Conservation (phyloP, 2,797 vertebrate species). For the Brachyalestes nurse region DNA sequence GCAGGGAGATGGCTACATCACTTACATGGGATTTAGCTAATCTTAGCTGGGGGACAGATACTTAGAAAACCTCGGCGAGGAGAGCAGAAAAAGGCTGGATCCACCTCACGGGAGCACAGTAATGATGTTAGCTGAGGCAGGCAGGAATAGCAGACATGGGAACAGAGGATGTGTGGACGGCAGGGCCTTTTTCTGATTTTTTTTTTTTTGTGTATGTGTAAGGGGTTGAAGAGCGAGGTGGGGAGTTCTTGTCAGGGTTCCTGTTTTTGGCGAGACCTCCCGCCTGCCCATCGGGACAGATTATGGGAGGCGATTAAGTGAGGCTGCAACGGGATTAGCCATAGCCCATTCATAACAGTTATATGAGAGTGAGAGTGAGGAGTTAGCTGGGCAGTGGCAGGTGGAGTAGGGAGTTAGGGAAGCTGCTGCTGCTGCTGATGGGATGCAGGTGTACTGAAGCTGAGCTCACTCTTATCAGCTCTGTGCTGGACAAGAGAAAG, state of each 20-base stretch:
- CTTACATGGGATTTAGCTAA: constrained; percentile 91
- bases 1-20: constrained; percentile 88
- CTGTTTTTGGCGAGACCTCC: constrained; percentile 75
- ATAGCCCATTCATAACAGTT: constrained; percentile 79
- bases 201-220: constrained; percentile 72
- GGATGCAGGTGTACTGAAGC: constrained; percentile 74
- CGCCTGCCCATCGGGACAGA: constrained; percentile 79
- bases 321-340: constrained; percentile 79
- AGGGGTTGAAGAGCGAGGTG: constrained; percentile 61
- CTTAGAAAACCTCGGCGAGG: constrained; percentile 86
- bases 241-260: constrained; percentile 67
- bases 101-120: constrained; percentile 85
- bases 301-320: constrained; percentile 82
- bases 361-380: constrained; percentile 76
- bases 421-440: constrained; percentile 58
- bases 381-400: constrained; percentile 69
- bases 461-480: constrained; percentile 70
- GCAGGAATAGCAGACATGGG: constrained; percentile 73
- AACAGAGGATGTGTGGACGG: constrained; percentile 82
- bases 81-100: constrained; percentile 81
- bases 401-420: constrained; percentile 69
- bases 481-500: constrained; percentile 70
- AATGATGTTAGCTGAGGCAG: constrained; percentile 89
- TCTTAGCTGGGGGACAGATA: constrained; percentile 90
- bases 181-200: constrained; percentile 76